Base-by-base conservation (phyloP, 1,140 invertebrate species). In the Euglossa dilemma region DNA sequence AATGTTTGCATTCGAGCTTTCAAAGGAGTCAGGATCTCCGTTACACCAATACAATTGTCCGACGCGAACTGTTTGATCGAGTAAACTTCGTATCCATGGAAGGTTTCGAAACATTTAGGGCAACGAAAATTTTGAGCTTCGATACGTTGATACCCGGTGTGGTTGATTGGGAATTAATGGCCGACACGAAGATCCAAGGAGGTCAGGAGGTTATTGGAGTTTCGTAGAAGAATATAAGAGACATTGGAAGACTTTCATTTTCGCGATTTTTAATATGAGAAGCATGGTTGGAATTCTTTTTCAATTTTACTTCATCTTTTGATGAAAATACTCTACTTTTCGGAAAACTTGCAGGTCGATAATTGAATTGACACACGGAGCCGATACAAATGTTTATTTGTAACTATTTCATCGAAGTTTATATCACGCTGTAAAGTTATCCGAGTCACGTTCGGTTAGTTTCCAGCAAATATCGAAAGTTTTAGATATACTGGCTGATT, bases 181-280 rank as follows among this genome's bases (percentile, higher is more conserved):
- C n/a, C n/a, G n/a, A n/a, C 43, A 76, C 57, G 25, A 23, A 52
- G 73, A 50, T 12, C 28, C n/a, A 74, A 74, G 18, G 72, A 50
- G 45, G 57, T 75, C 72, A 23, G 61, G 43, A 50, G 73, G n/a
- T 75, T 45, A 16, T 64, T 76, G 52, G 59, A 64, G 64, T 52
- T 75, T 75, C 43, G 63, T 63, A 28, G 50, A 75, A 63, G 73
- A 63, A 45, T 45, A 75, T 75, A n/a, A 20, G 56, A 36, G 4
- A 36, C 4, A 36, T 36, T 36, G 36, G 20, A 11, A 36, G 43
- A 45, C 36, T 72, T n/a, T n/a, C 52, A 12, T 36, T 14, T 25
- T 45, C 6, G 18, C 7, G 5, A 52, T 43, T n/a, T 36, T 2
- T 28, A 14, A 20, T 64, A 52, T n/a, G 11, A 23, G 25, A 3